These are phyloP conservation scores for Diuraphis noxia DNA, from an alignment of 1,140 invertebrate species.

Conservation along the genomic window DNA sequence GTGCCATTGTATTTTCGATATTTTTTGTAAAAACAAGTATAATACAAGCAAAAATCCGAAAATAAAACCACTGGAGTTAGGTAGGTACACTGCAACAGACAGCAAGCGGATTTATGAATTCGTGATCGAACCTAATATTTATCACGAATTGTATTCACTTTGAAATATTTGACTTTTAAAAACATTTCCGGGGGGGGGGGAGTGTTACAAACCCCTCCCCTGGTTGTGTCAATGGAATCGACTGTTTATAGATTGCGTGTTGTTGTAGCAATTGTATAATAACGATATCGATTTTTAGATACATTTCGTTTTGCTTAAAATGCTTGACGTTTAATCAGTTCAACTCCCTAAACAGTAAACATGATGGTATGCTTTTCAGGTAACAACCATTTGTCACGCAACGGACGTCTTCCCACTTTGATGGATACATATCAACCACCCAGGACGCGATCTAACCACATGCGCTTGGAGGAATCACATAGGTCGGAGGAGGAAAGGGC, in stretches of 20 bases:
- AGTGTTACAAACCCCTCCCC: too few species aligned
- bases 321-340: background rate
- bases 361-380: background rate
- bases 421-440: background rate
- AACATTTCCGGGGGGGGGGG: too few species aligned
- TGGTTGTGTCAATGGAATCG: too few species aligned
- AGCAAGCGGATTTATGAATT: background rate
- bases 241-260: too few species aligned
- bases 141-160: too few species aligned
- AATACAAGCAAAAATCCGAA: background rate
- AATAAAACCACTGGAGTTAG: background rate
- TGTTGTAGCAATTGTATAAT: background rate
- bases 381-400: background rate
- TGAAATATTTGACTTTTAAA: too few species aligned
- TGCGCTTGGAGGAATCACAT: background rate
- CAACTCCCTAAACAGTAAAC: background rate
- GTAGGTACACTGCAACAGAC: too few species aligned
- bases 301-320: background rate
- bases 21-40: background rate
- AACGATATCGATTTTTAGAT: background rate
- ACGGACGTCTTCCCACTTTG: background rate
- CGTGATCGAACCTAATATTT: background rate
- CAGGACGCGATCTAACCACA: background rate
- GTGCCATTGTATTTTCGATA: background rate
- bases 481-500: slow-evolving; percentile 8